These are phyloP conservation scores for Drosophila pachea DNA, from an alignment of 1,140 invertebrate genomes.

Conservation along the genomic window DNA sequence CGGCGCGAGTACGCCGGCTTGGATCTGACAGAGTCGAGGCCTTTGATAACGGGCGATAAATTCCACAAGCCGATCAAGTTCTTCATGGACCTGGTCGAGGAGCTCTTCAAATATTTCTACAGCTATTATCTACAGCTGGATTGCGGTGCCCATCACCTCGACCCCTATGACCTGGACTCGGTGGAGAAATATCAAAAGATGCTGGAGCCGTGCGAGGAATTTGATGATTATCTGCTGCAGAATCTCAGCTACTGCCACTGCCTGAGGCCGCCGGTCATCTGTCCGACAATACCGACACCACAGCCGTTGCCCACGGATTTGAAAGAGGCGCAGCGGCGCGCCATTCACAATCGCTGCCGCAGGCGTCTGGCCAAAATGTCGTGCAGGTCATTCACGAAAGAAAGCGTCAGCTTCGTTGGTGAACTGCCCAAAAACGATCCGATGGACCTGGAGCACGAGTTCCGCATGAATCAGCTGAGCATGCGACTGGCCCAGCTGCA, in stretches of 20 bases:
- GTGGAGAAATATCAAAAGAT: constrained; percentile 51
- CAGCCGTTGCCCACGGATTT: neutral
- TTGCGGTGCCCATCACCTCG: constrained; percentile 45
- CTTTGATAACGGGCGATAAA: constrained; percentile 53
- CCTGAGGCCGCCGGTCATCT: constrained; percentile 23
- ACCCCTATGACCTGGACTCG: constrained; percentile 45
- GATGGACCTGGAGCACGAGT: constrained; percentile 11
- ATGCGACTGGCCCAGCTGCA: constrained; percentile 8
- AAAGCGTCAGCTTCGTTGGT: neutral
- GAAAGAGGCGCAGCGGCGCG: neutral
- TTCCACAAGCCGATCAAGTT: constrained; percentile 69
- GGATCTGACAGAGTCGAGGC: constrained; percentile 26
- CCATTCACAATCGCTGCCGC: constrained; percentile 11
- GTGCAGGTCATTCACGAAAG: too few relatives aligned
- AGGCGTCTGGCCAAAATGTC: constrained; percentile 12
- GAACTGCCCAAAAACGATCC: neutral
- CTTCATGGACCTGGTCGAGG: constrained; percentile 58
- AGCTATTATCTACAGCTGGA: constrained; percentile 48
- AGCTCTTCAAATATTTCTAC: constrained; percentile 63
- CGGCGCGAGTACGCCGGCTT: constrained; percentile 30
- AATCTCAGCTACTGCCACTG: constrained; percentile 65
- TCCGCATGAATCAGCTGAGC: constrained; percentile 25
- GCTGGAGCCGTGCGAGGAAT: constrained; percentile 55
- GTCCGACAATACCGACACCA: neutral
- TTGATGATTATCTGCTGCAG: constrained; percentile 59